Evolutionary conservation across 2,113 vertebrate species (phyloP).

Genomic region (Scopus umbretta): DNA sequence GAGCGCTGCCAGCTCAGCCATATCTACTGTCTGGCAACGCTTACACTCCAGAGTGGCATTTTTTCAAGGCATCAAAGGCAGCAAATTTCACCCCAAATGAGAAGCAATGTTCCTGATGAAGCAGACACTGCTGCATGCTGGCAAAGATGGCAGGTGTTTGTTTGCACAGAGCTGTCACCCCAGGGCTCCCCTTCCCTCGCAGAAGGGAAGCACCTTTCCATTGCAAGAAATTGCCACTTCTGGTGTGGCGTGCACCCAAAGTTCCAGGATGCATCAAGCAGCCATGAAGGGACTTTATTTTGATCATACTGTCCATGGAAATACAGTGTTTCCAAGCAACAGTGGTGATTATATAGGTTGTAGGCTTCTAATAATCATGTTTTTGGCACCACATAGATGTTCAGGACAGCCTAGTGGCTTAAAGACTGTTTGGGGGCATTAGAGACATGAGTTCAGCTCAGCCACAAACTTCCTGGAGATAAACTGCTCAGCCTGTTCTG

Average conservation of each 20-base stretch:
- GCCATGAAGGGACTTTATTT: not conserved
- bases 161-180: not conserved
- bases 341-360: not conserved
- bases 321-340: not conserved
- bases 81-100: not conserved
- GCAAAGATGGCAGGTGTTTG: not conserved
- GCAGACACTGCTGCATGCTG: rapidly evolving
- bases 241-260: not conserved
- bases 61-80: not conserved
- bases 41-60: rapidly evolving
- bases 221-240: rapidly evolving
- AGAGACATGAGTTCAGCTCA: not conserved
- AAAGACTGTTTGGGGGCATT: not conserved
- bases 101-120: not conserved
- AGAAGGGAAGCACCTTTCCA: not conserved
- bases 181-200: not conserved
- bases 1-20: rapidly evolving
- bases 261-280: not conserved
- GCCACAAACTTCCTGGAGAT: not conserved
- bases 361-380: not conserved
- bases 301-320: not conserved
- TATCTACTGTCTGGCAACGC: rapidly evolving
- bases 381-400: not conserved
- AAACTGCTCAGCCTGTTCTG: not conserved
- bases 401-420: not conserved